Conservation (phyloP, 2,888 invertebrate genomes). For the Cheilosia pagana region DNA sequence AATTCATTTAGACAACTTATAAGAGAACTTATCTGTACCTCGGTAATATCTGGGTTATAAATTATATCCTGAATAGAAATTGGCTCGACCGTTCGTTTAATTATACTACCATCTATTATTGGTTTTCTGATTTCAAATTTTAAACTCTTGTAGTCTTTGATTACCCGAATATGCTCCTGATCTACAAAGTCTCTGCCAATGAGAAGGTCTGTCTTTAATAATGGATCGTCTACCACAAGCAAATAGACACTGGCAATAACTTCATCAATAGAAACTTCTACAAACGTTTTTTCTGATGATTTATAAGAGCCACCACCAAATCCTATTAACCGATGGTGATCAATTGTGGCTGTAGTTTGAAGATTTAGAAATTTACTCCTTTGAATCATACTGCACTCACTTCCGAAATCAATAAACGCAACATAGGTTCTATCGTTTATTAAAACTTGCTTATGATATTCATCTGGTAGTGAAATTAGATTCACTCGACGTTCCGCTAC, state of each 20-base stretch:
- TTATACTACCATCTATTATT: no score
- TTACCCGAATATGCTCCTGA: not conserved
- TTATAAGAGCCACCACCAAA: conserved; percentile 3
- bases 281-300: not conserved
- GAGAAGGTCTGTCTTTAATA: not conserved
- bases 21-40: no score
- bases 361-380: no score
- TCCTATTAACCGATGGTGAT: conserved; percentile 9
- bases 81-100: not conserved
- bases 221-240: not conserved
- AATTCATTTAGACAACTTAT: conserved; percentile 5
- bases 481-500: no score
- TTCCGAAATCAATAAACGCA: conserved; percentile 35
- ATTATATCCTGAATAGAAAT: not conserved
- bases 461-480: conserved; percentile 11
- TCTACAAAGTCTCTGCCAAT: conserved; percentile 5
- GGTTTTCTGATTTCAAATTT: not conserved
- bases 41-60: no score
- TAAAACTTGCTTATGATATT: conserved; percentile 21
- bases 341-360: no score
- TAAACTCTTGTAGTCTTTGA: not conserved
- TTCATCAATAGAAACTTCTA: not conserved
- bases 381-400: conserved; percentile 7
- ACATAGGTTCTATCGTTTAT: conserved; percentile 1
- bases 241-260: not conserved